Conservation (phyloP, 2,797 vertebrate species). For the Halcyon leucocephala region DNA sequence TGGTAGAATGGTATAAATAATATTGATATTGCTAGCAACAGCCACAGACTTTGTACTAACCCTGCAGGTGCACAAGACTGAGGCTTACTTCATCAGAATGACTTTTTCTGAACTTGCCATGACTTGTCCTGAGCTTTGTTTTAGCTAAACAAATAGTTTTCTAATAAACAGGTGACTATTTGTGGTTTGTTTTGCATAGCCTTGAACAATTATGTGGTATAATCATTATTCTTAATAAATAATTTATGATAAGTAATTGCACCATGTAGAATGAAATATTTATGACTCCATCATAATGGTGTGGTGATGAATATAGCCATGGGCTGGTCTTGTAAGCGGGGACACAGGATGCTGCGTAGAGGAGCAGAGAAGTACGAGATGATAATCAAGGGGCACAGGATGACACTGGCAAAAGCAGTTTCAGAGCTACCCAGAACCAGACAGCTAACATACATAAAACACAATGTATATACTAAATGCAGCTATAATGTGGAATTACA, state of each 20-base stretch:
- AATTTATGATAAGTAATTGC: not conserved
- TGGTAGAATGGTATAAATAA: not conserved
- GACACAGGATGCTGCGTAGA: not conserved
- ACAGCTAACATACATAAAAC: not conserved
- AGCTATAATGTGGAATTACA: not conserved
- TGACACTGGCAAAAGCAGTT: not conserved
- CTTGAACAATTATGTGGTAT: not conserved
- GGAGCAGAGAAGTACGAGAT: not conserved
- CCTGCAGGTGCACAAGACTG: not conserved
- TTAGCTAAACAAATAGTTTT: not conserved
- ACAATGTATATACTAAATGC: accelerated
- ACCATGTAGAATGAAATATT: not conserved
- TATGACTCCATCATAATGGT: no score
- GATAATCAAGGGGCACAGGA: not conserved
- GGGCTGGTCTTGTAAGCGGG: not conserved
- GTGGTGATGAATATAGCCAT: not conserved
- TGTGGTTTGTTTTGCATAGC: not conserved
- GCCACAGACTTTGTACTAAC: not conserved
- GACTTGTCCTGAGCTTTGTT: not conserved
- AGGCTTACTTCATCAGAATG: not conserved
- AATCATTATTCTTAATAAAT: not conserved
- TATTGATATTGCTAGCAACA: not conserved
- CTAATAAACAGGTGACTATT: not conserved
- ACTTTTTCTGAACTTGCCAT: not conserved
- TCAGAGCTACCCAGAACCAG: not conserved